Evolutionary conservation across 2,888 invertebrate genomes (phyloP).

Genomic region (Heliconius sara): DNA sequence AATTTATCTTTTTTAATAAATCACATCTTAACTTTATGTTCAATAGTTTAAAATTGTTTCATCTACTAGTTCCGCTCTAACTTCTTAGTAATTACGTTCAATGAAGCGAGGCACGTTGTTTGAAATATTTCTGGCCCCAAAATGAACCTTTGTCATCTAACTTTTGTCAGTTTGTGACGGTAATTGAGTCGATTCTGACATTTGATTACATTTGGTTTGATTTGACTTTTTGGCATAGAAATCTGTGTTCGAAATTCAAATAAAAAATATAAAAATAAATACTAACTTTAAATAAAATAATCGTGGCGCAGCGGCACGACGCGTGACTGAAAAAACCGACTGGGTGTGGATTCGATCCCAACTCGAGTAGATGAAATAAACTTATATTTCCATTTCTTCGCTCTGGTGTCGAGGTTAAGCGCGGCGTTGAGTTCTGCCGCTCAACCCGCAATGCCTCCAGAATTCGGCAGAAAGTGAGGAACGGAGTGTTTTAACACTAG

Average conservation of each 20-base stretch:
- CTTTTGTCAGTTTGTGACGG: slow-evolving; percentile 18
- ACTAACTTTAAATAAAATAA: too few relatives aligned
- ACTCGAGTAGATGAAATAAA: too few relatives aligned
- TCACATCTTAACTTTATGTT: background rate
- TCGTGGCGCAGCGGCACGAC: too few relatives aligned
- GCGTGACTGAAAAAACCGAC: too few relatives aligned
- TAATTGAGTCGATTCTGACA: slow-evolving; percentile 8
- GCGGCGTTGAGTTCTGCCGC: too few relatives aligned
- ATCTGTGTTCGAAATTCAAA: background rate
- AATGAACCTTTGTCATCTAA: slow-evolving; percentile 20
- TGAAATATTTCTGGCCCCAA: background rate
- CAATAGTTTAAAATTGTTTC: background rate
- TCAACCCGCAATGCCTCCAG: too few relatives aligned
- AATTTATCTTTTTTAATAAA: background rate
- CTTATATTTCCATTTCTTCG: too few relatives aligned
- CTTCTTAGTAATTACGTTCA: background rate
- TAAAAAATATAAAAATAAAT: too few relatives aligned
- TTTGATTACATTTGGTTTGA: slow-evolving; percentile 1
- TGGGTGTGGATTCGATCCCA: too few relatives aligned
- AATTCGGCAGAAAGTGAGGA: too few relatives aligned
- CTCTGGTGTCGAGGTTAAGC: too few relatives aligned
- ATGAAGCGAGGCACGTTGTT: slow-evolving; percentile 1
- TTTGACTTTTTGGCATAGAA: background rate
- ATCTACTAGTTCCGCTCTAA: background rate
- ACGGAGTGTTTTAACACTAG: too few relatives aligned